Percentiles rank a stretch among this genome's conserved stretches.
Evolutionary conservation across 2,113 vertebrate genomes (phyloP).

Genomic region (Pantherophis guttatus): DNA sequence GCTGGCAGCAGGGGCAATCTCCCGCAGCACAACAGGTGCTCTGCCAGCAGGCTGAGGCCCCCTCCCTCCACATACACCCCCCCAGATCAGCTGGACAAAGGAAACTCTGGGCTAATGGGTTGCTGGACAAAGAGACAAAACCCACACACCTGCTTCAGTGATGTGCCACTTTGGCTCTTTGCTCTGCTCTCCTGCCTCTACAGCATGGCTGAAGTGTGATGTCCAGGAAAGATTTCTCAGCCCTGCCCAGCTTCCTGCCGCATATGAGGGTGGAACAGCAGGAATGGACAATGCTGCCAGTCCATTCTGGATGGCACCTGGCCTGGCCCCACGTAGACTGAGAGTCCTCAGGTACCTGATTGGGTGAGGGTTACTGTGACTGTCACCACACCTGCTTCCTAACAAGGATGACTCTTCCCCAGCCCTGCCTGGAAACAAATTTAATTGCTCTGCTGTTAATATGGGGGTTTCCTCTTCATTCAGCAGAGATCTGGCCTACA

Average conservation of each 20-base stretch:
- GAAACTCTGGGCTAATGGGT: neutral
- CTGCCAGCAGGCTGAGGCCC: neutral
- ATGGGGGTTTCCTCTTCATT: neutral
- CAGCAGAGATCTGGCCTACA: neutral
- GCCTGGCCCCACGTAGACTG: conserved; percentile 64
- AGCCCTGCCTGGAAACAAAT: neutral
- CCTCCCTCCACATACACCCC: neutral
- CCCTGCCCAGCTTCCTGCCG: conserved; percentile 78
- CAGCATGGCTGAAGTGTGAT: conserved; percentile 91
- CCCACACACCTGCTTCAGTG: neutral
- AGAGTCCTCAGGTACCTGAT: conserved; percentile 78
- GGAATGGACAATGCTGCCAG: conserved; percentile 70
- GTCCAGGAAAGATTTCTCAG: conserved; percentile 88
- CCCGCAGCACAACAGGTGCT: neutral
- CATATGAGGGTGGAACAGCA: conserved; percentile 51
- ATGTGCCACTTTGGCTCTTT: neutral
- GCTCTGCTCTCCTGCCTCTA: neutral
- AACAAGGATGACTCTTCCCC: neutral
- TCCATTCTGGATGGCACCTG: conserved; percentile 66
- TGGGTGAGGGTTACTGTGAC: neutral
- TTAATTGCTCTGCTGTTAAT: neutral
- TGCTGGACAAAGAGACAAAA: neutral
- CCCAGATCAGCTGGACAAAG: neutral
- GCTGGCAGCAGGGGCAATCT: neutral
- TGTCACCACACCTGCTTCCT: neutral